A percentile compares a stretch with the other conserved stretches of the same genome.
Evolutionary conservation across 1,140 invertebrate genomes (phyloP).

Genomic region (Cherax quadricarinatus): DNA sequence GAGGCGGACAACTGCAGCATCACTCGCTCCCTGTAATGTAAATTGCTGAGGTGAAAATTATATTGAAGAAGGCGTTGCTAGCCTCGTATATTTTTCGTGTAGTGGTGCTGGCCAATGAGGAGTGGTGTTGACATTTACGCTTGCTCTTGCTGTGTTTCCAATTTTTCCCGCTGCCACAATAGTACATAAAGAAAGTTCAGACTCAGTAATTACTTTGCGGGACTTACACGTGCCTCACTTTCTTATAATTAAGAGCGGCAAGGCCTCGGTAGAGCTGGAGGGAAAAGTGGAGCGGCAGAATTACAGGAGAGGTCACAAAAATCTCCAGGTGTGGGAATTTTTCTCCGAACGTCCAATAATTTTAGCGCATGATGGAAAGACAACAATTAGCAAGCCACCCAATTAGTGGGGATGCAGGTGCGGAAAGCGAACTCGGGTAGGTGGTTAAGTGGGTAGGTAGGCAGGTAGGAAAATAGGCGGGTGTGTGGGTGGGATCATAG

Average conservation of each 20-base stretch:
- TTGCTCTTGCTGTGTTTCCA: neutral
- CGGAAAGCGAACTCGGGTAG: neutral
- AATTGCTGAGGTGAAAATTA: too few species aligned
- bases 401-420: neutral
- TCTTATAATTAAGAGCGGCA: neutral
- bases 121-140: neutral
- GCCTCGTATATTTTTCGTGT: neutral
- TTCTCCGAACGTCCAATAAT: neutral
- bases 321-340: neutral
- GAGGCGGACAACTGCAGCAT: too few species aligned
- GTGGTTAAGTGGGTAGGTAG: neutral
- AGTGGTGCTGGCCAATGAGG: neutral
- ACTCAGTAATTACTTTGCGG: neutral
- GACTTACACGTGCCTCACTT: neutral
- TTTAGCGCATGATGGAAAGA: conserved; percentile 10
- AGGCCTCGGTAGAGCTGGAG: too few species aligned
- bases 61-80: too few species aligned
- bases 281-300: neutral
- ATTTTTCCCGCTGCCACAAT: neutral
- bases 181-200: neutral
- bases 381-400: conserved; percentile 8
- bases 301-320: neutral
- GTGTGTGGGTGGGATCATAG: too few species aligned
- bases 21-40: too few species aligned
- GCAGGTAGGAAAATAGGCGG: too few species aligned